phyloP scores from a whole-genome alignment of 1,140 invertebrate genomes.

The Drosophila virilis region DNA sequence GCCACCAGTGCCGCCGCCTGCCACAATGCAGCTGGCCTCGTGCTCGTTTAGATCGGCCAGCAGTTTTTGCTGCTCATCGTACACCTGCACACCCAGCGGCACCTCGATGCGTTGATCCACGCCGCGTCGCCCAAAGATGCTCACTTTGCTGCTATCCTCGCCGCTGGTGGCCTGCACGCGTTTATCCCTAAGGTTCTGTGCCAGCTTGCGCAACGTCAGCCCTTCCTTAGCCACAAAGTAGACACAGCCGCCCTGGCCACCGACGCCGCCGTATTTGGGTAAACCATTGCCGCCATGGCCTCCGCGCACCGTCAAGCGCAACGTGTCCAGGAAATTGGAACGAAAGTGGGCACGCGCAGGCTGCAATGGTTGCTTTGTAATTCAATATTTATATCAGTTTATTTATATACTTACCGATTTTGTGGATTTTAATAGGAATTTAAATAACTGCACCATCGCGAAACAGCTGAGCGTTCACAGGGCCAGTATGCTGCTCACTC shows the following conservation, averaged over 20 bases:
- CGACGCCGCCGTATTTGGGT: conserved; percentile 92
- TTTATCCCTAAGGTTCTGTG: conserved; percentile 84
- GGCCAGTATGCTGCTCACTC: neutral
- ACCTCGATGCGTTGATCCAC: conserved; percentile 89
- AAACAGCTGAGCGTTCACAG: conserved; percentile 28
- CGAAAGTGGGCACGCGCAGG: conserved; percentile 72
- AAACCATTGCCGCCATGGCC: conserved; percentile 91
- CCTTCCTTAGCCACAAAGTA: conserved; percentile 88
- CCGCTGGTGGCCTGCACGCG: conserved; percentile 88
- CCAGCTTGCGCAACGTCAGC: conserved; percentile 86
- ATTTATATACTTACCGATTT: conserved; percentile 53
- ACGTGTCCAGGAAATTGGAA: conserved; percentile 88
- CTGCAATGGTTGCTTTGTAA: conserved; percentile 23
- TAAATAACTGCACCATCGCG: conserved; percentile 77
- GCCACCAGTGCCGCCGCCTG: conserved; percentile 87
- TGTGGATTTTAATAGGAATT: conserved; percentile 68
- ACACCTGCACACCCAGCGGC: conserved; percentile 91
- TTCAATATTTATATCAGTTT: neutral
- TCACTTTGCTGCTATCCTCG: conserved; percentile 88
- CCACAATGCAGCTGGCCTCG: conserved; percentile 87
- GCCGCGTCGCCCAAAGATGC: conserved; percentile 91
- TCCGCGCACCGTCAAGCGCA: conserved; percentile 89
- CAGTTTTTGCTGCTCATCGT: conserved; percentile 87
- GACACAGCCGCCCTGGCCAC: conserved; percentile 94
- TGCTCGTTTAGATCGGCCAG: conserved; percentile 91